Percentiles rank a stretch among this genome's conserved stretches.
Conservation (phyloP, 30 jellyfish, hydroid and myxozoan genomes). For the Chrysaora quinquecirrha region DNA sequence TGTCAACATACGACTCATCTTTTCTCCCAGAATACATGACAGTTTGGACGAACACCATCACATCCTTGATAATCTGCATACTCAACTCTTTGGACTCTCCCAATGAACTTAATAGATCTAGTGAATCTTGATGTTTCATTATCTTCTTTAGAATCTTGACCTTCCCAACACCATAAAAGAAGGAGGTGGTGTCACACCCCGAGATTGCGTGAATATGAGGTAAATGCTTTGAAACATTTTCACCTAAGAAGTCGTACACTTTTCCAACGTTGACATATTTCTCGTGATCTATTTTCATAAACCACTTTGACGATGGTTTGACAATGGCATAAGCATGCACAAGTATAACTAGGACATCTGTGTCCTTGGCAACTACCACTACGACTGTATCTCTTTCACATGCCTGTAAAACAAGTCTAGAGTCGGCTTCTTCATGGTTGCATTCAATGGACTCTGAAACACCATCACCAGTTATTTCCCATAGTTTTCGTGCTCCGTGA, state of each 20-base stretch:
- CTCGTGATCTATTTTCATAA: not conserved
- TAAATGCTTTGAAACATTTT: slow-evolving; percentile 6
- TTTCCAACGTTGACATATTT: not conserved
- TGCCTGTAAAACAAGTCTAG: slow-evolving; percentile 18
- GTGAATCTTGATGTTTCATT: slow-evolving; percentile 13
- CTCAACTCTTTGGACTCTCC: slow-evolving; percentile 42
- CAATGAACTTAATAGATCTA: slow-evolving; percentile 32
- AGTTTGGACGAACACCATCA: slow-evolving; percentile 27
- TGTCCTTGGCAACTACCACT: slow-evolving; percentile 7
- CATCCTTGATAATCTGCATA: slow-evolving; percentile 11
- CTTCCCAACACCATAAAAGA: slow-evolving; percentile 57
- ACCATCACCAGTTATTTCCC: slow-evolving; percentile 9
- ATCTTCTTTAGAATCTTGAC: too few species aligned
- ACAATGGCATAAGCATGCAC: slow-evolving; percentile 15
- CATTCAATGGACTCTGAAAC: slow-evolving; percentile 10
- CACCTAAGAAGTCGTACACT: slow-evolving; percentile 2
- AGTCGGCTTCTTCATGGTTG: slow-evolving; percentile 27
- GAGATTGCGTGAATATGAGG: slow-evolving; percentile 49
- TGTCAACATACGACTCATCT: slow-evolving; percentile 34
- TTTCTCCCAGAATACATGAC: slow-evolving; percentile 20
- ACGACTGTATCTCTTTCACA: slow-evolving; percentile 1
- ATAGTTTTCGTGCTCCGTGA: slow-evolving; percentile 6
- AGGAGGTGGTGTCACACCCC: slow-evolving; percentile 55
- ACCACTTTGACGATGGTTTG: slow-evolving; percentile 2
- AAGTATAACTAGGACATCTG: not conserved